These are phyloP conservation scores for Cheilosia vernalis DNA, from an alignment of 2,888 invertebrate species.

Conservation along the genomic window DNA sequence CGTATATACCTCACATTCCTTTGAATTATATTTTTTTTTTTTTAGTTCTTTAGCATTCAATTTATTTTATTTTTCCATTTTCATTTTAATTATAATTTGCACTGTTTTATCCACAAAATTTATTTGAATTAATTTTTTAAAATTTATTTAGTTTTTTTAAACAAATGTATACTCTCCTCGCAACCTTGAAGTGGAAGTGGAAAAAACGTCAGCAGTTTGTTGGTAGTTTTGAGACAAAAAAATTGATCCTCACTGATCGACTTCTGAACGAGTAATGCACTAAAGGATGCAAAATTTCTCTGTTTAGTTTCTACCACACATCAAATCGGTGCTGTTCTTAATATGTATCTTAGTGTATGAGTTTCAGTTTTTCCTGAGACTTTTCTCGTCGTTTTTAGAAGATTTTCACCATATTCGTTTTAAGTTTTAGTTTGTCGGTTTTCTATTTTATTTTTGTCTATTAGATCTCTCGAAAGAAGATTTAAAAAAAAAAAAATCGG, in stretches of 20 bases:
- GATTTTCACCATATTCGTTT: conserved; percentile 43
- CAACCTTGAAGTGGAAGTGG: conserved; percentile 58
- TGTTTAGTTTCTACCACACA: conserved; percentile 78
- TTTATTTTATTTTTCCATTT: conserved; percentile 16
- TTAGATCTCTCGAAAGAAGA: conserved; percentile 30
- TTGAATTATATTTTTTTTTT: conserved; percentile 20
- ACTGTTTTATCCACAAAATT: conserved; percentile 11
- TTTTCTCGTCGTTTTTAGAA: conserved; percentile 23
- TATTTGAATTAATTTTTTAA: conserved; percentile 14
- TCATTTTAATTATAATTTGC: neutral
- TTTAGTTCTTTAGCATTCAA: neutral
- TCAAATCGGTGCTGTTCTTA: conserved; percentile 38
- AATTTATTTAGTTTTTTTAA: conserved; percentile 26
- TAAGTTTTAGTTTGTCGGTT: conserved; percentile 36
- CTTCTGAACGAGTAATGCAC: conserved; percentile 83
- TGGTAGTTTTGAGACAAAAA: conserved; percentile 56
- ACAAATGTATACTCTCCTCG: conserved; percentile 34
- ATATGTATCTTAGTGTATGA: conserved; percentile 45
- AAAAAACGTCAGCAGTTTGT: conserved; percentile 6
- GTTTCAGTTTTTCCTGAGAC: conserved; percentile 41
- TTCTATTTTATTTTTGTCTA: conserved; percentile 61
- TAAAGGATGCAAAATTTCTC: conserved; percentile 83
- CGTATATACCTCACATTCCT: conserved; percentile 43
- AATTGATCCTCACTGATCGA: conserved; percentile 82
- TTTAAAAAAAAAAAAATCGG: conserved; percentile 20